phyloP scores from a whole-genome alignment of 1,140 invertebrate species.

The Drosophila repleta region DNA sequence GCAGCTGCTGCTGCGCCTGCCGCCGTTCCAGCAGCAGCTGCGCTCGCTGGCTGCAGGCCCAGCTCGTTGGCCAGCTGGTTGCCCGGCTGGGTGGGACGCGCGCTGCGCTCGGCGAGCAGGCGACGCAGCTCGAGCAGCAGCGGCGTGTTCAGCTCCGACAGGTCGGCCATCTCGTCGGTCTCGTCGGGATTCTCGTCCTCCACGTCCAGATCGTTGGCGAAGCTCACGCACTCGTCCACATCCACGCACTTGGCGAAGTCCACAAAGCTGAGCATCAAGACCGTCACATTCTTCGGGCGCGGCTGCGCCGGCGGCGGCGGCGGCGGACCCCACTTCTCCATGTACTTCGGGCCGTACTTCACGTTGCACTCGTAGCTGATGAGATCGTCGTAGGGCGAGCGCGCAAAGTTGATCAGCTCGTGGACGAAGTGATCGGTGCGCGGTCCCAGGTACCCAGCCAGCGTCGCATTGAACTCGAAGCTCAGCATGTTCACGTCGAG shows the following conservation, averaged over 20 bases:
- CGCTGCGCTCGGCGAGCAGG: slow-evolving; percentile 2
- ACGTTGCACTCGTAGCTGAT: slow-evolving; percentile 61
- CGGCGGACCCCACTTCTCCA: no score
- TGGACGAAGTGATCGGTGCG: slow-evolving; percentile 93
- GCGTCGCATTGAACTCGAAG: slow-evolving; percentile 14
- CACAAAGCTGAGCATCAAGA: slow-evolving; percentile 33
- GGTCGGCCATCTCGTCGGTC: slow-evolving; percentile 3
- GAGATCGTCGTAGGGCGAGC: slow-evolving; percentile 89
- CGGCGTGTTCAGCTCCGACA: not conserved
- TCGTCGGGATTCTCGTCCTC: slow-evolving; percentile 42
- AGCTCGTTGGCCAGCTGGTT: no score
- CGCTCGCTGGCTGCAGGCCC: not conserved
- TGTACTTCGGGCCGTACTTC: slow-evolving; percentile 17
- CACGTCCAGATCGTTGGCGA: slow-evolving; percentile 24
- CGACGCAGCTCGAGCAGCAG: not conserved
- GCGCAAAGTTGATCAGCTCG: slow-evolving; percentile 94
- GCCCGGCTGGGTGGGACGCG: not conserved
- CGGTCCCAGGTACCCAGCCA: slow-evolving; percentile 85
- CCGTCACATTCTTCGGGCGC: no score
- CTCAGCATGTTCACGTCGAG: slow-evolving; percentile 29
- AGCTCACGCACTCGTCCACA: slow-evolving; percentile 47
- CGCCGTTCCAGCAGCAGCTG: not conserved
- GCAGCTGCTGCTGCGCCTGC: no score
- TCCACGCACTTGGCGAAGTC: slow-evolving; percentile 50
- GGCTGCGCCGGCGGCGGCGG: no score